These are phyloP conservation scores for Pomatorhinus ruficollis DNA, from an alignment of 2,113 vertebrate genomes.

Conservation along the genomic window DNA sequence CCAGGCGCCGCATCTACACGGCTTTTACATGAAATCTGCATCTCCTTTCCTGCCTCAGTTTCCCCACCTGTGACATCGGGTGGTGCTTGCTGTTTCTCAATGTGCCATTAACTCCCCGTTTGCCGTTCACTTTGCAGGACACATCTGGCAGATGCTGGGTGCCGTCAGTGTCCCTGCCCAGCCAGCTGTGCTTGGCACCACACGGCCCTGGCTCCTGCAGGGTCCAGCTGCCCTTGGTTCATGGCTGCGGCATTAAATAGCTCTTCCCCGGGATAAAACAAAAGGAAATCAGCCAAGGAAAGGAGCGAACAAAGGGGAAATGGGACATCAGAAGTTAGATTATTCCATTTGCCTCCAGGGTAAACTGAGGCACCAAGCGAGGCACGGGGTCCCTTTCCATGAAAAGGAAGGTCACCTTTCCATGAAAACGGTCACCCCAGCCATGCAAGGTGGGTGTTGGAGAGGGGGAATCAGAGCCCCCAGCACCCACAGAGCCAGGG, in stretches of 20 bases:
- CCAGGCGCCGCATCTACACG: accelerated
- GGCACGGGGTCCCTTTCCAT: not conserved
- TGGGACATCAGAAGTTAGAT: not conserved
- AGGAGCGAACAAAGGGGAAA: not conserved
- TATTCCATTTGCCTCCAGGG: accelerated
- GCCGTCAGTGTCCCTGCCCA: not conserved
- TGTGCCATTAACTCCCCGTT: not conserved
- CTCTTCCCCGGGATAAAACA: not conserved
- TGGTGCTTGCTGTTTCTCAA: accelerated
- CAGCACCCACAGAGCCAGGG: not conserved
- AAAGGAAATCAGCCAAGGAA: not conserved
- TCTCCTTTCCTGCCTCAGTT: not conserved
- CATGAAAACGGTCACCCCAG: not conserved
- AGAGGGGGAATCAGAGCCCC: not conserved
- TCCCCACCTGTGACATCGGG: not conserved
- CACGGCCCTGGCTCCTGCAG: accelerated
- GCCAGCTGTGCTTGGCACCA: not conserved
- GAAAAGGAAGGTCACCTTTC: not conserved
- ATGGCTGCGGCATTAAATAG: accelerated
- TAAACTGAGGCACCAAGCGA: not conserved
- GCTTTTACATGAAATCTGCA: not conserved
- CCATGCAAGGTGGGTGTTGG: not conserved
- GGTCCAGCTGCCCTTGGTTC: accelerated
- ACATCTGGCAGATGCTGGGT: accelerated
- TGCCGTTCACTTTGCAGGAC: accelerated